Base-by-base conservation (phyloP, 30 jellyfish, hydroid and myxozoan genomes). In the Catostylus mosaicus region DNA sequence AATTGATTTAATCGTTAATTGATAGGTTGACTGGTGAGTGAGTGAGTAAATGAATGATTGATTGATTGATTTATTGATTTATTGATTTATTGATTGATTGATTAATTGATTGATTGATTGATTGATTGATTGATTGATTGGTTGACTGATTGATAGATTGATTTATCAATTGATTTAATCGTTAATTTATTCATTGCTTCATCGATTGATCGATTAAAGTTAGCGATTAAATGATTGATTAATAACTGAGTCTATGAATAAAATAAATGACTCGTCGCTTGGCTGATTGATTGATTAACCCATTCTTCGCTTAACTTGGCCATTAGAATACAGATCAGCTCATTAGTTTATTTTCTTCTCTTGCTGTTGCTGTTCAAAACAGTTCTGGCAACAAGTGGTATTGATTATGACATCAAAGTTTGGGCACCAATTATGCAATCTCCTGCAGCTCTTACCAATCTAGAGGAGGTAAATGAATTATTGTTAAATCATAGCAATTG, bases 311-410 rank as follows among this genome's bases (percentile, higher is more conserved):
- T n/a, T n/a, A n/a, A n/a, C n/a, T n/a, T n/a, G n/a, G n/a, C n/a
- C n/a, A n/a, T n/a, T n/a, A n/a, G n/a, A n/a, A n/a, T n/a, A n/a
- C n/a, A n/a, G n/a, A 27, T 3, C 20, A 18, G 63, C 63, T 50
- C 20, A 6, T 50, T 18, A 50, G 20, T 16, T 4, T 18, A 50
- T 50, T 50, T 8, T 5, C 63, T 5, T 50, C 40, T 59, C 8
- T 24, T 6, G 38, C 38, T 59, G 9, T 50, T 50, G 63, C 0
- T 27, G 14, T 5, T 27, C 54, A 10, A 9, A 8, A 23, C 50
- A 91, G 98, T 86, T 43, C 38, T 91, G 67, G 98, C 96, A 1
- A 78, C 96, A 4, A 91, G 98, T 77, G 98, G 98, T 32, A 91
- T 91, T 19, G 98, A 91, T 66, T 67, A 82, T 62, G 95, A 85